Percentiles rank a stretch among this genome's conserved stretches.
Conservation (phyloP, 2,888 invertebrate species). For the Trissolcus japonicus region DNA sequence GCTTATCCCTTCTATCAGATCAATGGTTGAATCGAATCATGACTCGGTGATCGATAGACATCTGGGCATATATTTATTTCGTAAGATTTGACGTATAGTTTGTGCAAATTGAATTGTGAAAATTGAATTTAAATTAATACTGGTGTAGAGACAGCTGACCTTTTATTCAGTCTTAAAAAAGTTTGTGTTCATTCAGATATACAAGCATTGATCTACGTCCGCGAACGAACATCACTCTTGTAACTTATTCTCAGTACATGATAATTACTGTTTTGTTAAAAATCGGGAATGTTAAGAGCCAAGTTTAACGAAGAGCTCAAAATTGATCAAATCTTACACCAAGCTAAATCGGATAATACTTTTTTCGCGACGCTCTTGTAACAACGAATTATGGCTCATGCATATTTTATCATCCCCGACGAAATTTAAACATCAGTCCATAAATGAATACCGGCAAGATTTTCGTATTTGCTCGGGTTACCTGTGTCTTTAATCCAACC, state of each 20-base stretch:
- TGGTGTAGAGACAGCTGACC: no score
- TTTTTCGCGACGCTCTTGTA: background rate
- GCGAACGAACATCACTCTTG: no score
- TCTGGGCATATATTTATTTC: no score
- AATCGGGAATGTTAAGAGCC: background rate
- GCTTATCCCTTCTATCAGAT: background rate
- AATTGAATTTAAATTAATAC: no score
- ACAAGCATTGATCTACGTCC: no score
- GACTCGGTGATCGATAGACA: no score
- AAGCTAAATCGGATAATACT: background rate
- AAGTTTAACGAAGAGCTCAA: constrained; percentile 14
- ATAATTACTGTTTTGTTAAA: no score
- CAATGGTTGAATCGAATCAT: background rate
- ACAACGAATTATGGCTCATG: constrained; percentile 16
- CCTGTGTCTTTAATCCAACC: constrained; percentile 53
- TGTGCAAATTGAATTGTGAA: no score
- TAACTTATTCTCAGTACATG: no score
- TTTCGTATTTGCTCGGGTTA: constrained; percentile 43
- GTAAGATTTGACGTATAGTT: no score
- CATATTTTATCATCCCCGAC: constrained; percentile 16
- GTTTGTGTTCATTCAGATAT: no score
- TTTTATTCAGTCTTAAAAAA: no score
- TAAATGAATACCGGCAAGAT: constrained; percentile 39
- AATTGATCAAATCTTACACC: constrained; percentile 17
- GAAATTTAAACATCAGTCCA: constrained; percentile 29